These are phyloP conservation scores for Aphidoletes aphidimyza DNA, from an alignment of 2,888 invertebrate species.

Conservation along the genomic window DNA sequence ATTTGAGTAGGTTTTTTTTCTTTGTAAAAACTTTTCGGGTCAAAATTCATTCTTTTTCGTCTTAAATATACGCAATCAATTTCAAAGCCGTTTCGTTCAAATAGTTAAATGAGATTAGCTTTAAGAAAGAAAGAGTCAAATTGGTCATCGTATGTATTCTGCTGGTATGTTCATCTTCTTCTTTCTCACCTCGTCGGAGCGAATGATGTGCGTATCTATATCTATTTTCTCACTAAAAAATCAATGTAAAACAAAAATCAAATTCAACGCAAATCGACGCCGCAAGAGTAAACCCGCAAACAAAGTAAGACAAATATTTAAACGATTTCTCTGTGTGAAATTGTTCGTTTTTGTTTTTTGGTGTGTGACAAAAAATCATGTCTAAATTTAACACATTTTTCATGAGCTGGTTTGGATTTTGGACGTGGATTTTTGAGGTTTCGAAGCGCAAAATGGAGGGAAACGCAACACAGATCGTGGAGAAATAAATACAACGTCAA, in stretches of 20 bases:
- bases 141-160: not conserved
- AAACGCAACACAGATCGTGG: no score
- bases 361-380: slow-evolving; percentile 14
- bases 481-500: no score
- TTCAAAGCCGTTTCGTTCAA: slow-evolving; percentile 17
- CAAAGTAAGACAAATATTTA: not conserved
- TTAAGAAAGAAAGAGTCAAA: not conserved
- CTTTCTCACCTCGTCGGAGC: not conserved
- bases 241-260: not conserved
- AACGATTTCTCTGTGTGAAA: not conserved
- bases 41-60: not conserved
- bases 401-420: not conserved
- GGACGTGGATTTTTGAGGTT: no score
- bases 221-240: no score
- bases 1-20: not conserved
- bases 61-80: not conserved
- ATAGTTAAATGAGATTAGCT: not conserved
- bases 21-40: not conserved
- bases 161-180: not conserved
- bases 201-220: no score
- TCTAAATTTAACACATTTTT: slow-evolving; percentile 3
- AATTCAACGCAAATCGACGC: slow-evolving; percentile 7
- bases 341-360: no score
- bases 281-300: not conserved
- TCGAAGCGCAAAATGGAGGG: no score